Percentiles rank a stretch among this genome's conserved stretches.
Conservation (phyloP, 1,140 invertebrate genomes). For the Drosophila truncata region DNA sequence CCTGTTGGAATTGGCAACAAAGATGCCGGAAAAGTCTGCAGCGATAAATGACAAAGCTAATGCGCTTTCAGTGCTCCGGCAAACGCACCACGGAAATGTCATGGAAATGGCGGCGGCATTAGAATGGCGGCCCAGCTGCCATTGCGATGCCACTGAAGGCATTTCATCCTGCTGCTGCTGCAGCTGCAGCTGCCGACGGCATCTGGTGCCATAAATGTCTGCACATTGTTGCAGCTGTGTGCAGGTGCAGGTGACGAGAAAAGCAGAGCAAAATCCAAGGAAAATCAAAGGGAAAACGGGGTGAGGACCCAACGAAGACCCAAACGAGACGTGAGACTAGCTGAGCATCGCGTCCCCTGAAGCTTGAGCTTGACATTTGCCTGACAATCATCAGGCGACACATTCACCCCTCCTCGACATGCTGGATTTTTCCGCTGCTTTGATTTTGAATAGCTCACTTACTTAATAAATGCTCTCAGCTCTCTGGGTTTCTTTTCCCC, state of each 20-base stretch:
- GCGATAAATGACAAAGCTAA: slow-evolving; percentile 67
- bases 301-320: neutral
- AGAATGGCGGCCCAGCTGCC: slow-evolving; percentile 44
- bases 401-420: slow-evolving; percentile 16
- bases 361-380: slow-evolving; percentile 64
- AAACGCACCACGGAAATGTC: slow-evolving; percentile 69
- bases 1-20: slow-evolving; percentile 32
- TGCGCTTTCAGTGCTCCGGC: slow-evolving; percentile 49
- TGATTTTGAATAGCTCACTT: slow-evolving; percentile 80
- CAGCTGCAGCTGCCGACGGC: slow-evolving; percentile 63
- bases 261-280: neutral
- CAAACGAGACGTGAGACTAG: slow-evolving; percentile 32
- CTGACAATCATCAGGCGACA: slow-evolving; percentile 61
- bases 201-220: slow-evolving; percentile 75
- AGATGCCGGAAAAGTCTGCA: slow-evolving; percentile 57
- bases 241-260: neutral
- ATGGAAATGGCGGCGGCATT: slow-evolving; percentile 55
- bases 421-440: slow-evolving; percentile 68
- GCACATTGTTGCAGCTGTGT: slow-evolving; percentile 71
- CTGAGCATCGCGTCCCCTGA: slow-evolving; percentile 24
- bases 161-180: slow-evolving; percentile 60
- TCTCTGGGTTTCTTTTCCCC: slow-evolving; percentile 2
- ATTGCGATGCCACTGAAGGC: slow-evolving; percentile 64
- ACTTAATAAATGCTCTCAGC: slow-evolving; percentile 71
- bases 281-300: neutral